A percentile compares a stretch with the other conserved stretches of the same genome.
Evolutionary conservation across 2,113 vertebrate species (phyloP).

Genomic region (Stegastes partitus): DNA sequence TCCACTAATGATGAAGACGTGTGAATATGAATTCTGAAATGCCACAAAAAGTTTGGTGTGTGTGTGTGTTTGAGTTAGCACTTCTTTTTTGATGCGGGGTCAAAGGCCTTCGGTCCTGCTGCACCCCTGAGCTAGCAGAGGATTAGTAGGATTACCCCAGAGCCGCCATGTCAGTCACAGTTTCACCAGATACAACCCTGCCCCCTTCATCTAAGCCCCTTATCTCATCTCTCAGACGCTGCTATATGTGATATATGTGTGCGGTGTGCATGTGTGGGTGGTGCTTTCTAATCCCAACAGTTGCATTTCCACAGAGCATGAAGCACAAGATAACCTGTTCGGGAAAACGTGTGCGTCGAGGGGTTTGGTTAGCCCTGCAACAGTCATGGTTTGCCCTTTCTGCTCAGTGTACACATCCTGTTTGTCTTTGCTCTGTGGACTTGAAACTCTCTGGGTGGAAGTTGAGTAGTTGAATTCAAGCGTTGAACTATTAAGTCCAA

Average conservation of each 20-base stretch:
- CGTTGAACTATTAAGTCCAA: neutral
- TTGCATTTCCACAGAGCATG: conserved; percentile 59
- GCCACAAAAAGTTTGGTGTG: conserved; percentile 17
- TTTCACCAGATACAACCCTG: conserved; percentile 71
- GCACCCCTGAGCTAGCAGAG: conserved; percentile 76
- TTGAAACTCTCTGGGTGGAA: conserved; percentile 15
- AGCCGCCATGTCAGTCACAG: conserved; percentile 81
- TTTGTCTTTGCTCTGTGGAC: conserved; percentile 53
- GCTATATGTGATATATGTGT: conserved; percentile 61
- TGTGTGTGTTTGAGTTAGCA: conserved; percentile 42
- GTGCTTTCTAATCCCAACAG: conserved; percentile 52
- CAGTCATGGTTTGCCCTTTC: conserved; percentile 43
- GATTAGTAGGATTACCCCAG: conserved; percentile 83
- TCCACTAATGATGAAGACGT: neutral
- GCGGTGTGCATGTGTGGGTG: neutral
- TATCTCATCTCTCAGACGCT: conserved; percentile 80
- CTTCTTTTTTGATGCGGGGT: conserved; percentile 64
- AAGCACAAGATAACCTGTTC: conserved; percentile 56
- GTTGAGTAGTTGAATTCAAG: conserved; percentile 27
- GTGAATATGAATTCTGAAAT: conserved; percentile 30
- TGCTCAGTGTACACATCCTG: conserved; percentile 29
- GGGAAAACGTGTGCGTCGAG: conserved; percentile 15
- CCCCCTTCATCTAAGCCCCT: conserved; percentile 77
- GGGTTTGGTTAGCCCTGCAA: conserved; percentile 17
- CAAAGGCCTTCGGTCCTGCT: conserved; percentile 64